A percentile compares a stretch with the other conserved stretches of the same genome.
phyloP scores from a whole-genome alignment of 2,888 invertebrate genomes.

The Drosophila yooni region DNA sequence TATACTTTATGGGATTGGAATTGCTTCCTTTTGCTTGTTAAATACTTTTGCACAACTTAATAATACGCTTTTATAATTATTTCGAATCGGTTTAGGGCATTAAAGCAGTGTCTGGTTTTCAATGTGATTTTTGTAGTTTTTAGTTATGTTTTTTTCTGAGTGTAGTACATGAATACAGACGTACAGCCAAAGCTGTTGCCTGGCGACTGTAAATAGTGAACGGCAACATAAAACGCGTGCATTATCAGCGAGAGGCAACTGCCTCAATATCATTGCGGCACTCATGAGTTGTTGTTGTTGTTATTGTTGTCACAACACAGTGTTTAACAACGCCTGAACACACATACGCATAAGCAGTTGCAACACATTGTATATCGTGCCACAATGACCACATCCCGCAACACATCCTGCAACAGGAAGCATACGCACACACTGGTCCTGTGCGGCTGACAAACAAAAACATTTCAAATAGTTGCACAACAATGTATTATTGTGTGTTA shows the following conservation, averaged over 20 bases:
- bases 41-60: not conserved
- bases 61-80: not conserved
- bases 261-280: slow-evolving; percentile 62
- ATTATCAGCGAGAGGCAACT: slow-evolving; percentile 53
- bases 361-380: slow-evolving; percentile 30
- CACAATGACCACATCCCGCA: slow-evolving; percentile 60
- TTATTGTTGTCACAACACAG: slow-evolving; percentile 32
- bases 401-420: slow-evolving; percentile 74
- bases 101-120: not conserved
- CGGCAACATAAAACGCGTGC: slow-evolving; percentile 56
- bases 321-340: slow-evolving; percentile 38
- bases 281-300: slow-evolving; percentile 35
- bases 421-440: slow-evolving; percentile 22
- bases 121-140: not conserved
- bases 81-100: not conserved
- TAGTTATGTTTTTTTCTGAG: not conserved
- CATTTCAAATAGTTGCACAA: slow-evolving; percentile 66
- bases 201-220: slow-evolving; percentile 19
- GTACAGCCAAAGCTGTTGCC: slow-evolving; percentile 29
- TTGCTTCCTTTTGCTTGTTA: not conserved
- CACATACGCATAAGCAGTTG: slow-evolving; percentile 15
- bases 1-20: not conserved
- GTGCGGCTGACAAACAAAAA: slow-evolving; percentile 25
- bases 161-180: not conserved
- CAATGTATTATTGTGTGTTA: slow-evolving; percentile 34